A percentile compares a stretch with the other conserved stretches of the same genome.
Conservation (phyloP, 2,797 vertebrate species). For the Sebastes glaucus region DNA sequence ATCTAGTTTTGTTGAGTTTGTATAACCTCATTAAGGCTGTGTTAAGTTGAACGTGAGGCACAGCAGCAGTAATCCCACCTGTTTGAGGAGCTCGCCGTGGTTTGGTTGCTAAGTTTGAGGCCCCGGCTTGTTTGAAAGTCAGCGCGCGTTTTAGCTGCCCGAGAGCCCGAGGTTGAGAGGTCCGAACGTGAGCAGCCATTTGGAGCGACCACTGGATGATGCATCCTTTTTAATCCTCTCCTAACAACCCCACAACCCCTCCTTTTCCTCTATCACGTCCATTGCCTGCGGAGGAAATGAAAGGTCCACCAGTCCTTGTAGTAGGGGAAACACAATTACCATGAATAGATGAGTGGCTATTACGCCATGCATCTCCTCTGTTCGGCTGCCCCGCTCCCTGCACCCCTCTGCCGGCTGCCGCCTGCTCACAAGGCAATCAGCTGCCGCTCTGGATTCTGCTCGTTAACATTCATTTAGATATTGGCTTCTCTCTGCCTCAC, state of each 20-base stretch:
- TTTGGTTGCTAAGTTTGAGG: background rate
- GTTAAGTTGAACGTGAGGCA: background rate
- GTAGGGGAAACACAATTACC: conserved; percentile 75
- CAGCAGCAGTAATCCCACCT: background rate
- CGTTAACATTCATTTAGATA: conserved; percentile 80
- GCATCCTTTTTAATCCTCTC: conserved; percentile 69
- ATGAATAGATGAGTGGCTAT: conserved; percentile 77
- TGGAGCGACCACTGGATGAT: conserved; percentile 61
- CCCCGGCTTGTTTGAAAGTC: conserved; percentile 28
- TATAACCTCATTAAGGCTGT: background rate
- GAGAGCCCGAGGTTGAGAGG: conserved; percentile 28
- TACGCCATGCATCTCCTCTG: conserved; percentile 64
- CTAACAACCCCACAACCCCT: conserved; percentile 65
- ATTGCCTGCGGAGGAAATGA: conserved; percentile 70
- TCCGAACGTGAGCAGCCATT: conserved; percentile 54
- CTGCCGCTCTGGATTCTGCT: conserved; percentile 70
- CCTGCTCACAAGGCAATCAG: conserved; percentile 74
- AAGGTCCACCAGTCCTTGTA: conserved; percentile 73
- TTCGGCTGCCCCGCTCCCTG: conserved; percentile 42
- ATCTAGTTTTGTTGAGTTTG: background rate
- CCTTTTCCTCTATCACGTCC: conserved; percentile 56
- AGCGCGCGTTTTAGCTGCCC: background rate
- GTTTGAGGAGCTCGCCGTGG: background rate
- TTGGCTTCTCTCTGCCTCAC: conserved; percentile 70
- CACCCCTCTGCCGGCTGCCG: conserved; percentile 35